Evolutionary conservation across 2,888 invertebrate species (phyloP), one percentile per base, ranked within the genome.

Genomic region (Acleris emargana): DNA sequence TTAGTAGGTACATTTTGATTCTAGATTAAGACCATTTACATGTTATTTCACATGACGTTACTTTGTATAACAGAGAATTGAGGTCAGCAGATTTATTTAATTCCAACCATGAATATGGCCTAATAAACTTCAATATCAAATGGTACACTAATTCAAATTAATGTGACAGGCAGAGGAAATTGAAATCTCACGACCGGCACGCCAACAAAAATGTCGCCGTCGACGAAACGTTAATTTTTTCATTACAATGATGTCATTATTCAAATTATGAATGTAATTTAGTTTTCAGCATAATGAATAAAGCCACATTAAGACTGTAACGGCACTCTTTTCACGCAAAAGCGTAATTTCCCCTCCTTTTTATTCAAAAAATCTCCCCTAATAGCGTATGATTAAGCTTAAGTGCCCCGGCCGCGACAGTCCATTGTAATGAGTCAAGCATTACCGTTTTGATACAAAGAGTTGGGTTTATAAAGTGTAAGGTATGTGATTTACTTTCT

Each of bases 341-440:
- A 78, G 73, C 73, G 77, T 78, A 78, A 77, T 80, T 79, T 82
- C 70, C 71, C 70, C 69, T 73, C 71, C 62, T 68, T 77, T 81
- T 80, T 80, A 79, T 79, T 74, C 71, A 75, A 76, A 81, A 77
- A 81, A 77, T 70, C 74, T 71, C 71, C 74, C 73, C 68, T 81
- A 82, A 83, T 80, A 80, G 79, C 79, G 75, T 73, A 77, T 79
- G 78, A 86, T 83, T 81, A 80, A 74, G 77, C 74, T 75, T 76
- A 77, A 80, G 82, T 79, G 76, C 73, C 75, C 70, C 69, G 70
- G 71, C 72, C 68, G 75, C 74, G 74, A 77, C 76, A 73, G 69
- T 67, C 71, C 66, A 71, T 69, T 69, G 64, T 64, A 64, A 64
- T 64, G 61, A 69, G 64, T 64, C 64, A 67, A 69, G 69, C 61